Conservation (phyloP, 2,113 vertebrate species). For the Leiothrix lutea region DNA sequence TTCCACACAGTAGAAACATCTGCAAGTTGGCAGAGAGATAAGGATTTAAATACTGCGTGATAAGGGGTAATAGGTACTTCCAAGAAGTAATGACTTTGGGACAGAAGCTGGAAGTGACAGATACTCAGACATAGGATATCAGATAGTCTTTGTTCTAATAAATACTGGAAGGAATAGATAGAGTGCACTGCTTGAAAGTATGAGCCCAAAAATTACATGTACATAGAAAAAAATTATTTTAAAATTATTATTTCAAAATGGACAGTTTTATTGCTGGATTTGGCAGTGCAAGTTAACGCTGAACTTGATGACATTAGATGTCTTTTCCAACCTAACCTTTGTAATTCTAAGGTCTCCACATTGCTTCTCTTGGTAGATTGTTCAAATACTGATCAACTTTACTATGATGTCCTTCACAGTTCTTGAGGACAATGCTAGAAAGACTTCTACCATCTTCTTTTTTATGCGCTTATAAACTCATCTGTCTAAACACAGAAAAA, state of each 20-base stretch:
- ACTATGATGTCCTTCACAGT: neutral
- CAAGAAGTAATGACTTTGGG: neutral
- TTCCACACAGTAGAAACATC: neutral
- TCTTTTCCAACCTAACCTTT: neutral
- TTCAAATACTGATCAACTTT: neutral
- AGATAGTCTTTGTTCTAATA: neutral
- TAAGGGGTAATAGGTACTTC: neutral
- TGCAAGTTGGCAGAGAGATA: neutral
- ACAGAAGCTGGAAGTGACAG: neutral
- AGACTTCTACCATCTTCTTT: neutral
- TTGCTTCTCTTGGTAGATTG: neutral
- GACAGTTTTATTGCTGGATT: neutral
- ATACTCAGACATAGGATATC: neutral
- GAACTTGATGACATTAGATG: neutral
- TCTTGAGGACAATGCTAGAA: neutral
- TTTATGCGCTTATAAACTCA: neutral
- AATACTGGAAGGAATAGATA: neutral
- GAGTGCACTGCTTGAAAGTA: neutral
- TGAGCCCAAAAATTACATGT: neutral
- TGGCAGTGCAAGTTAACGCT: neutral
- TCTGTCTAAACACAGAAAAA: neutral
- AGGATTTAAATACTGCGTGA: neutral
- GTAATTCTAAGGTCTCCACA: neutral
- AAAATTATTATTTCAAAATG: neutral
- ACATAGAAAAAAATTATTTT: neutral